Base-by-base conservation (phyloP, 23 tunicate genomes). In the Diplosoma virens region DNA sequence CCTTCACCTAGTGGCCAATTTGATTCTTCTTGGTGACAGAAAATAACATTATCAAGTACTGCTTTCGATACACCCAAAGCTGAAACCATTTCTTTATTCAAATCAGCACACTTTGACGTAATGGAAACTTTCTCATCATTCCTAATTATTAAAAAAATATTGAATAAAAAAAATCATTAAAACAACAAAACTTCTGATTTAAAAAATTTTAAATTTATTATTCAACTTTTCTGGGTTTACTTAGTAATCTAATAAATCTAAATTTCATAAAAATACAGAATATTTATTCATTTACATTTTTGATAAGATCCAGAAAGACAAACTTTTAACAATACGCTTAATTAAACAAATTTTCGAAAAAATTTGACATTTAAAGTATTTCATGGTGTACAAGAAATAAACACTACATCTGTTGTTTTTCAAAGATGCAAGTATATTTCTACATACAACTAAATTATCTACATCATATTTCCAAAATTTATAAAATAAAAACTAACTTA, bases 1-100 rank as follows among this genome's bases (percentile, higher is more conserved):
- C 88, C 91, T 77, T 93, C 93, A 17, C 78, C 55, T 17, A 93
- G 59, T 25, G 98, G 98, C 98, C 98, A 93, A 45, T 81, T 86
- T 30, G 98, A 76, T 58, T 93, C 98, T 77, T 93, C 98, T 48
- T 93, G 98, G 67, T 93, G 98, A 69, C 93, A 86, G 35, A 93
- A 93, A 25, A 93, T 86, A 4, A 86, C 98, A 58, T 86, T 86
- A 2, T 93, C 93, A 58, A 93, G 50, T 0, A 93, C 93, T 0
- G 98, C 87, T 37, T 81, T 78, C 6, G 93, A 86, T 2, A 93
- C 98, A 23, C 98, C 98, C 2, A 93, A 81, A 0, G 84, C 53
- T 6, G 30, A 18, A 7, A 86, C 87, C 98, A 93, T 86, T 64
- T 93, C 87, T 30, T 47, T 18, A 32, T 93, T 93, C 22, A 93